A percentile compares a stretch with the other conserved stretches of the same genome.
Conservation (phyloP, 2,113 vertebrate species). For the Mobula birostris region DNA sequence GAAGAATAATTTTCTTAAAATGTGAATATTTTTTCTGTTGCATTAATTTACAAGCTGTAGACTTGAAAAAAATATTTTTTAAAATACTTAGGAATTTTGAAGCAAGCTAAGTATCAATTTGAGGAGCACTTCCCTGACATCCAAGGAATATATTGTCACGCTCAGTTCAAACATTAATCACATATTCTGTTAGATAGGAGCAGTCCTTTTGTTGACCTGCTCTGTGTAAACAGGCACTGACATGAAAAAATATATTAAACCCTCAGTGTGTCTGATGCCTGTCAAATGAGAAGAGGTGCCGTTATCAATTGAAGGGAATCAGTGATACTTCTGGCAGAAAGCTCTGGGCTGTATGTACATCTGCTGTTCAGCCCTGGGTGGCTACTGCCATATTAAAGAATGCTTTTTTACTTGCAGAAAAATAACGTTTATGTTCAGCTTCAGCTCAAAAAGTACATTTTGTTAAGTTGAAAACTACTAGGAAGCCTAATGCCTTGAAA, state of each 20-base stretch:
- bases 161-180: conserved; percentile 56
- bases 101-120: conserved; percentile 39
- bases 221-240: conserved; percentile 68
- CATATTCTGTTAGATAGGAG: conserved; percentile 50
- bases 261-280: conserved; percentile 60
- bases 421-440: neutral
- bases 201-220: conserved; percentile 57
- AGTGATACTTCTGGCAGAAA: conserved; percentile 58
- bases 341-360: conserved; percentile 53
- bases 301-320: conserved; percentile 72
- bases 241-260: conserved; percentile 59
- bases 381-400: conserved; percentile 8
- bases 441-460: neutral
- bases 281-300: conserved; percentile 66
- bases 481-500: conserved; percentile 25
- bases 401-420: neutral
- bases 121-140: conserved; percentile 43
- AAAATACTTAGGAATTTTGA: conserved; percentile 37
- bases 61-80: conserved; percentile 8
- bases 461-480: conserved; percentile 18
- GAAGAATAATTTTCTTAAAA: no score
- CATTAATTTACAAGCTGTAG: neutral
- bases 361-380: conserved; percentile 48
- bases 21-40: no score
- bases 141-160: conserved; percentile 45